Percentiles rank a stretch among this genome's conserved stretches.
phyloP scores from a whole-genome alignment of 2,113 vertebrate genomes.

The Cynopterus brachyotis region DNA sequence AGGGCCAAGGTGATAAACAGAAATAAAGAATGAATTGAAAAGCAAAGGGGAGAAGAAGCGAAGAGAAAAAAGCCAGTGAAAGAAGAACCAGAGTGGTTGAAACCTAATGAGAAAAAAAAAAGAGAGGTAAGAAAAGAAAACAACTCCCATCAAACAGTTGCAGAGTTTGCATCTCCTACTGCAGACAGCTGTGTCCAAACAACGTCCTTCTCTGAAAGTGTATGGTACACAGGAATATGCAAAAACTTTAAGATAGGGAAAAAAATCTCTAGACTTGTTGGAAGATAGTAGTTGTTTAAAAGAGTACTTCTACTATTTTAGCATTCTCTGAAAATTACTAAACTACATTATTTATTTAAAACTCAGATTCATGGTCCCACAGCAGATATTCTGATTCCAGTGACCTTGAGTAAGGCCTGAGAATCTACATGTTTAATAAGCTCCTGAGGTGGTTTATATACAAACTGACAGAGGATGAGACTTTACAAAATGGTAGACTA shows the following conservation, averaged over 20 bases:
- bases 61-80: not conserved
- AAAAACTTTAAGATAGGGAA: not conserved
- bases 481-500: not conserved
- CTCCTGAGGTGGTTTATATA: not conserved
- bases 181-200: rapidly evolving
- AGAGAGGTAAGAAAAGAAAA: not conserved
- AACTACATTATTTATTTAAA: not conserved
- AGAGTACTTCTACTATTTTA: not conserved
- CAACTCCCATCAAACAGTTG: not conserved
- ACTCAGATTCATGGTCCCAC: not conserved
- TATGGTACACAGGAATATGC: rapidly evolving
- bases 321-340: not conserved
- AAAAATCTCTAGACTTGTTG: not conserved
- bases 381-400: not conserved
- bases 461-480: not conserved
- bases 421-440: not conserved
- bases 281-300: not conserved
- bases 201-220: rapidly evolving
- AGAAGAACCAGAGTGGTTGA: rapidly evolving
- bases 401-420: not conserved
- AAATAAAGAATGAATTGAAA: not conserved
- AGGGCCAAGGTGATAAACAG: not conserved
- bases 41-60: not conserved
- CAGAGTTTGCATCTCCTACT: not conserved
- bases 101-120: not conserved